phyloP scores from a whole-genome alignment of 2,888 invertebrate species.

The Cerceris ruficornis region DNA sequence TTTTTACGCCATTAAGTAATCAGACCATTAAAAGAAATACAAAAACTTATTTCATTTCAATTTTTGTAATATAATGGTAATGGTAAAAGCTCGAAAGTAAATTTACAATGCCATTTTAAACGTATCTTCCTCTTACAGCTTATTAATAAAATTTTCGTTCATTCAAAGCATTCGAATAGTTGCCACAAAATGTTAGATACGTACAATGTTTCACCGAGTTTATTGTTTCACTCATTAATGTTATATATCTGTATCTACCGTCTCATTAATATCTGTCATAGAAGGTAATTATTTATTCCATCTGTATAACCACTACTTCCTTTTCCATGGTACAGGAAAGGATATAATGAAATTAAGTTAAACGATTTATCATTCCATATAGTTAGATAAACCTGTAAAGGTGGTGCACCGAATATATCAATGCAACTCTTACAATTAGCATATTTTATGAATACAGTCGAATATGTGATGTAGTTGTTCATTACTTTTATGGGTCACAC shows the following conservation, averaged over 20 bases:
- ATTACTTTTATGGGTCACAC: no score
- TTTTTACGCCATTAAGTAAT: no score
- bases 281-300: conserved; percentile 58
- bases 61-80: no score
- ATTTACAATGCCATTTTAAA: no score
- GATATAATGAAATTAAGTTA: conserved; percentile 56
- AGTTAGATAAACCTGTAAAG: conserved; percentile 38
- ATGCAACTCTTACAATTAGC: conserved; percentile 32
- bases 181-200: neutral
- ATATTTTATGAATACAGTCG: no score
- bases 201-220: neutral
- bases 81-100: no score
- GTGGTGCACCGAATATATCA: conserved; percentile 21
- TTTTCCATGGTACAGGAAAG: conserved; percentile 33
- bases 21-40: no score
- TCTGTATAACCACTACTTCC: conserved; percentile 42
- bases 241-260: conserved; percentile 24
- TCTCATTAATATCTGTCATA: conserved; percentile 55
- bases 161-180: neutral
- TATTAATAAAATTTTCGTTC: neutral
- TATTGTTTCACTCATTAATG: conserved; percentile 20
- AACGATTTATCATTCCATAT: conserved; percentile 54
- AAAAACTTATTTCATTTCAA: no score
- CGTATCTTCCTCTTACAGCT: no score
- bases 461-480: no score